Conservation (phyloP, 2,113 vertebrate genomes). For the Actinemys pallida region DNA sequence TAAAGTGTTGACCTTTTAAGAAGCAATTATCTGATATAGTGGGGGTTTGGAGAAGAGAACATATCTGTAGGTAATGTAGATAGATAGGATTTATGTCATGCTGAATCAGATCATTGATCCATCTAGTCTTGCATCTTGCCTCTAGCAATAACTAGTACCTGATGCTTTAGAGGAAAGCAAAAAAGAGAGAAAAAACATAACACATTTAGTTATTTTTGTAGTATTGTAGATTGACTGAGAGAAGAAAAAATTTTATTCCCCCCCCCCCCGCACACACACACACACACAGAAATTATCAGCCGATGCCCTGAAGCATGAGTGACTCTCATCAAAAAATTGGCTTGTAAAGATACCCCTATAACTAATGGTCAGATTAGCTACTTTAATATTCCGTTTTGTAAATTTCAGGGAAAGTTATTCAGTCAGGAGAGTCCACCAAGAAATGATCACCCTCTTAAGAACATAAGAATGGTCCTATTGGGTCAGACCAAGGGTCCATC, state of each 20-base stretch:
- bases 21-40: neutral
- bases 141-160: neutral
- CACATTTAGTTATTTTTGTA: neutral
- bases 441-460: neutral
- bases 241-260: neutral
- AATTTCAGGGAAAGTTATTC: neutral
- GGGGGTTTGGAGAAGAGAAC: neutral
- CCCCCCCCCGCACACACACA: neutral
- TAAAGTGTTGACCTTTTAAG: neutral
- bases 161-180: neutral
- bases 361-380: neutral
- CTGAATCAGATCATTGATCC: neutral
- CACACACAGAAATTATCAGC: neutral
- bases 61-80: neutral
- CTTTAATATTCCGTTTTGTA: neutral
- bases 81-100: neutral
- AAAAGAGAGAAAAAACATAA: neutral
- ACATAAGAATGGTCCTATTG: neutral
- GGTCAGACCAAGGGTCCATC: too few species aligned
- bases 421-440: neutral
- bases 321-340: neutral
- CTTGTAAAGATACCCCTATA: neutral
- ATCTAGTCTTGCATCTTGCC: neutral
- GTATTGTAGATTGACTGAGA: neutral
- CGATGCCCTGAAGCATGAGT: neutral